Evolutionary conservation across 2,888 invertebrate species (phyloP).

Genomic region (Habrosyne pyritoides): DNA sequence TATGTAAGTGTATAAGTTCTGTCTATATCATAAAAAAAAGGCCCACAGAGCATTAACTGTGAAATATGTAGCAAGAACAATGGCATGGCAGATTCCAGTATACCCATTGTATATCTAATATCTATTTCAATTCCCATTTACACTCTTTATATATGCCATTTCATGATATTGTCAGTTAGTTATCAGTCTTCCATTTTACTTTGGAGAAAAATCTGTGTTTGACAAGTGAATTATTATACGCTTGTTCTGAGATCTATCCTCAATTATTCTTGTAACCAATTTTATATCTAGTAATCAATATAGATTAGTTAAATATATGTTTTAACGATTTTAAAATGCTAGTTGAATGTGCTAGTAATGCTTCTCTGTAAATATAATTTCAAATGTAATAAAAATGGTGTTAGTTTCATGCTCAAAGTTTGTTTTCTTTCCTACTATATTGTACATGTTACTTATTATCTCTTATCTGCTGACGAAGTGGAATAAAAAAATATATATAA

Average conservation of each 20-base stretch:
- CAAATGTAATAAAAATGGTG: neutral
- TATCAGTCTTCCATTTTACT: slow-evolving; percentile 1
- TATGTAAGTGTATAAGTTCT: too few relatives aligned
- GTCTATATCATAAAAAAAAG: too few relatives aligned
- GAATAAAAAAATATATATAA: neutral
- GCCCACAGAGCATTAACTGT: too few relatives aligned
- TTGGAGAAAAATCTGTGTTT: neutral
- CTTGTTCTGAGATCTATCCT: neutral
- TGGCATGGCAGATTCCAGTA: too few relatives aligned
- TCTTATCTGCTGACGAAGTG: neutral
- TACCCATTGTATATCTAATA: too few relatives aligned
- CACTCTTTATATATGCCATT: neutral
- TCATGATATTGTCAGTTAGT: neutral
- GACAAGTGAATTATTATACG: neutral
- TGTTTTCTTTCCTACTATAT: neutral
- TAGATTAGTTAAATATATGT: neutral
- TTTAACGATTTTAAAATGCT: neutral
- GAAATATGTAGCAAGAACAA: too few relatives aligned
- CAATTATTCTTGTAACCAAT: neutral
- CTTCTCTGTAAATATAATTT: neutral
- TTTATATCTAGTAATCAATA: neutral
- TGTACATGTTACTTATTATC: neutral
- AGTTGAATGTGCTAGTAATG: too few relatives aligned
- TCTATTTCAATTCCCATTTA: too few relatives aligned
- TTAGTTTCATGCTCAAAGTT: slow-evolving; percentile 8